Evolutionary conservation across 2,797 vertebrate species (phyloP), one percentile per base, ranked within the genome.

Genomic region (Rhinoraja longicauda): DNA sequence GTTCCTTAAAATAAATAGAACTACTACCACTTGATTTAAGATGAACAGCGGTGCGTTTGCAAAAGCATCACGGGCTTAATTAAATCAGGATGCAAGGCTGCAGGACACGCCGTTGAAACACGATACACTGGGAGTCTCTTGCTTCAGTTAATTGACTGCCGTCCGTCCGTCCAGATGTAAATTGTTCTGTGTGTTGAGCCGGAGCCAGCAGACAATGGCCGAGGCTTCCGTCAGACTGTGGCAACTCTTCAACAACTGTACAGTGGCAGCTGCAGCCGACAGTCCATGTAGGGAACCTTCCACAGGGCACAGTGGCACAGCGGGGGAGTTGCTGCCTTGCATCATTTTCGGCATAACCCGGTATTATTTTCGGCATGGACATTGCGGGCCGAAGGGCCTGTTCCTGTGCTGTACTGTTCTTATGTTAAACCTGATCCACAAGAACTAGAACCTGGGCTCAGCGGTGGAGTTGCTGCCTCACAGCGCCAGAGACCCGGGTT

Each of bases 61-160:
- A 72, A 45, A 91, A 36, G 39, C 13, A 26, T 36, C 67, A 72
- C 21, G 21, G 53, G 39, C 13, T 91, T 73, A 91, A 73, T 73
- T 91, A 29, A 73, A 91, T 91, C 67, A 91, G 26, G 19, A 73
- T 72, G 21, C 90, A 29, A 10, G 10, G 67, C 36, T 91, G 36
- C 4, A 36, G 81, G 53, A 84, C 45, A 59, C 26, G 81, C 26
- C 84, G 15, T 62, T 84, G 81, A 59, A 84, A 84, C 17, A 24
- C 53, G 10, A 57, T 84, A 57, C n/a, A 53, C 81, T 84, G 45
- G 57, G 81, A 72, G 90, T 36, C 70, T 73, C 70, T 73, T 70
- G 29, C 73, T 36, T 73, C 39, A 53, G 39, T 72, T 91, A 91
- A 91, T 73, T 39, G 36, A 53, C 90, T 91, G 90, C 67, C 29